Percentiles rank a stretch among this genome's conserved stretches.
Evolutionary conservation across 2,888 invertebrate genomes (phyloP).

Genomic region (Adela reaumurella): DNA sequence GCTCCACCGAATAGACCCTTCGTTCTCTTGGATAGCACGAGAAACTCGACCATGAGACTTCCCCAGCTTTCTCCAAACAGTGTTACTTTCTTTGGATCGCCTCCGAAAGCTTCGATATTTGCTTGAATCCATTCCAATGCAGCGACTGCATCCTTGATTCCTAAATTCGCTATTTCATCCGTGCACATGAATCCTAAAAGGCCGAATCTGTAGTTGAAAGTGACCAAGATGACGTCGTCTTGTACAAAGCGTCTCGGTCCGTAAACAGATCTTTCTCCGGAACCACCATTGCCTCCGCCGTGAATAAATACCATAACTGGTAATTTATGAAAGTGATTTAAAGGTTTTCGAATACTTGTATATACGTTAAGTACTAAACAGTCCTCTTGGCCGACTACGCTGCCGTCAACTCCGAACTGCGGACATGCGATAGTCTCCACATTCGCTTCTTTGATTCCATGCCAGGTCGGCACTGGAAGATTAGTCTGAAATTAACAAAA

Average conservation of each 20-base stretch:
- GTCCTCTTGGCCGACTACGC: conserved; percentile 29
- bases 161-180: conserved; percentile 10
- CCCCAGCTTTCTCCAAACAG: conserved; percentile 10
- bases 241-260: conserved; percentile 14
- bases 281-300: conserved; percentile 26
- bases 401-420: background rate
- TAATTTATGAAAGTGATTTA: background rate
- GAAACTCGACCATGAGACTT: conserved; percentile 7
- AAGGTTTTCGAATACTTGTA: conserved; percentile 21
- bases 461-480: background rate
- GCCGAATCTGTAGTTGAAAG: conserved; percentile 7
- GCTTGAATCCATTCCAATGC: conserved; percentile 10
- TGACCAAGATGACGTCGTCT: conserved; percentile 1
- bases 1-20: conserved; percentile 9
- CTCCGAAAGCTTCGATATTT: conserved; percentile 10
- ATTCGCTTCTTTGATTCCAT: background rate
- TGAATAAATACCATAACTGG: conserved; percentile 39
- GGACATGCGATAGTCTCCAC: background rate
- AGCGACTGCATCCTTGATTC: conserved; percentile 10
- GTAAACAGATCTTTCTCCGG: conserved; percentile 9
- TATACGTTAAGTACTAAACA: conserved; percentile 45
- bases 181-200: conserved; percentile 14
- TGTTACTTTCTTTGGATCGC: conserved; percentile 10
- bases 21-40: conserved; percentile 8
- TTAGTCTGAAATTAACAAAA: background rate